Conservation (phyloP, 1,140 invertebrate species). For the Eciton burchellii region DNA sequence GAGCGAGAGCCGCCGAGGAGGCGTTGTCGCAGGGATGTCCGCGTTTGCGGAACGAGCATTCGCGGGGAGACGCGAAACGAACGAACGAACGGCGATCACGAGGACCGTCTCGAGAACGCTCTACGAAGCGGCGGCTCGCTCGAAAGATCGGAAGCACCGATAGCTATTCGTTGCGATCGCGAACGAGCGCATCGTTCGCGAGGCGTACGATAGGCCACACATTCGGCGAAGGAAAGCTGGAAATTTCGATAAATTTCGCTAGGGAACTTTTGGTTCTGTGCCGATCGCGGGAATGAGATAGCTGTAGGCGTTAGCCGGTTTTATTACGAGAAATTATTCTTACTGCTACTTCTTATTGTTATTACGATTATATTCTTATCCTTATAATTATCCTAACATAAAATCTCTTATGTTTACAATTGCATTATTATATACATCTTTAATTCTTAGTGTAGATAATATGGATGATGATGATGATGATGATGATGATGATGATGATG, state of each 20-base stretch:
- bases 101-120: neutral
- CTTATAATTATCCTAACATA: constrained; percentile 78
- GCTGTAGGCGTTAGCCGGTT: constrained; percentile 73
- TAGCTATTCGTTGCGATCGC: constrained; percentile 61
- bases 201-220: constrained; percentile 75
- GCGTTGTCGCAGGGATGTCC: neutral
- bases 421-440: constrained; percentile 80
- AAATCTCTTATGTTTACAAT: constrained; percentile 78
- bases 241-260: constrained; percentile 34
- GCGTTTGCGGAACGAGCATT: constrained; percentile 20
- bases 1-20: constrained; percentile 9
- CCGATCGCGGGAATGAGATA: constrained; percentile 61
- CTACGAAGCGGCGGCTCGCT: neutral
- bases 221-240: constrained; percentile 61
- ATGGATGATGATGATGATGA: constrained; percentile 79
- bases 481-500: constrained; percentile 12
- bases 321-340: constrained; percentile 78
- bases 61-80: no score
- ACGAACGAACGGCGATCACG: neutral
- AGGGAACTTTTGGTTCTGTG: constrained; percentile 63
- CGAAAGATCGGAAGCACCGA: constrained; percentile 15
- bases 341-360: constrained; percentile 79
- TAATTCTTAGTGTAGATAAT: constrained; percentile 83
- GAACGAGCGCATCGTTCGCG: constrained; percentile 73
- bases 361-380: constrained; percentile 79